These are phyloP conservation scores for Tubulanus polymorphus DNA, from an alignment of 2,888 invertebrate genomes.

Conservation along the genomic window DNA sequence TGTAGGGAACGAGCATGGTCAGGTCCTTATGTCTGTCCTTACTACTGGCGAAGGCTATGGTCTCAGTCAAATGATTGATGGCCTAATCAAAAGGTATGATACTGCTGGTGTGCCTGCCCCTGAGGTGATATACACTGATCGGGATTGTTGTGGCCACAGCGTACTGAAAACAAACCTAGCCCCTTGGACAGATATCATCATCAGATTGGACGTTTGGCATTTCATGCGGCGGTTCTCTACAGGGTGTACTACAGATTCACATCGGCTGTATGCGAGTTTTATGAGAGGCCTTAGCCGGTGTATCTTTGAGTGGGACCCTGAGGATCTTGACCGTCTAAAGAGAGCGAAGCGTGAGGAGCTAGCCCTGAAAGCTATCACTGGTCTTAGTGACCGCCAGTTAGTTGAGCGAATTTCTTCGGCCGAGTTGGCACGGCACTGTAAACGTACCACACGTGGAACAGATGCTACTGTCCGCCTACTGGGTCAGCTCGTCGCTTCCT, in stretches of 20 bases:
- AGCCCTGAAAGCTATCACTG: neutral
- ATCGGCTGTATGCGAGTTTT: conserved; percentile 23
- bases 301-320: conserved; percentile 21
- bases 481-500: conserved; percentile 12
- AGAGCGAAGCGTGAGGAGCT: neutral
- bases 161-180: neutral
- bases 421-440: conserved; percentile 19
- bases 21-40: conserved; percentile 24
- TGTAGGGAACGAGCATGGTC: conserved; percentile 25
- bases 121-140: conserved; percentile 25
- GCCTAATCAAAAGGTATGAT: conserved; percentile 20
- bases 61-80: conserved; percentile 19
- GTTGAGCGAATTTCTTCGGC: conserved; percentile 5
- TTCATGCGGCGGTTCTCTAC: conserved; percentile 24
- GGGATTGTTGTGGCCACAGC: conserved; percentile 27
- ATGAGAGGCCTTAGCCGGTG: conserved; percentile 20
- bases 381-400: neutral
- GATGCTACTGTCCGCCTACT: conserved; percentile 16
- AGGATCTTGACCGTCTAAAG: no score
- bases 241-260: conserved; percentile 21
- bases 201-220: conserved; percentile 28
- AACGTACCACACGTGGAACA: conserved; percentile 17
- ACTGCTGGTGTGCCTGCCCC: conserved; percentile 22
- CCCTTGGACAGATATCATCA: no score
- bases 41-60: conserved; percentile 23